Evolutionary conservation across 2,797 vertebrate genomes (phyloP).

Genomic region (Muraenolepis orangiensis): DNA sequence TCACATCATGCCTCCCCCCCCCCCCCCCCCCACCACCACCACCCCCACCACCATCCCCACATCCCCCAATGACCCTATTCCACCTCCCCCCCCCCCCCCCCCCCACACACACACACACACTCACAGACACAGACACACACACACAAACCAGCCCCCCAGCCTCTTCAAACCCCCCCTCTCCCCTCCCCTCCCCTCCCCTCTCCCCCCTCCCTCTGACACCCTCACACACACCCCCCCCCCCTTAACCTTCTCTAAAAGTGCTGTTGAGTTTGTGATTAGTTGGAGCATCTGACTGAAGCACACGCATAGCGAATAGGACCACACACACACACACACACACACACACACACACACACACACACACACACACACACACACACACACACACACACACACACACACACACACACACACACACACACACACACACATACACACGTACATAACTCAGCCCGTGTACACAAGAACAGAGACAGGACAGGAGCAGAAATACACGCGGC

Average conservation of each 20-base stretch:
- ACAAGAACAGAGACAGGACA: too few species aligned
- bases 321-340: slow-evolving; percentile 15
- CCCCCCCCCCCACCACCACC: background rate
- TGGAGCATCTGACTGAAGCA: background rate
- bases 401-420: too few species aligned
- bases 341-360: too few species aligned
- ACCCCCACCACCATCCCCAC: slow-evolving; percentile 3
- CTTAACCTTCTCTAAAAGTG: background rate
- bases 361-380: too few species aligned
- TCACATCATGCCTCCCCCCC: background rate
- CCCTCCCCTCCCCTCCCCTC: background rate
- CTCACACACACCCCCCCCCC: slow-evolving; percentile 6
- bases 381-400: too few species aligned
- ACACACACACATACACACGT: too few species aligned
- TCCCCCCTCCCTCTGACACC: slow-evolving; percentile 2
- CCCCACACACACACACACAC: slow-evolving; percentile 15
- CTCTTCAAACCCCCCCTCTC: background rate
- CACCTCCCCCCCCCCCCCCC: background rate
- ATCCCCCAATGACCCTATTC: background rate
- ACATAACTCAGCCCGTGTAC: too few species aligned
- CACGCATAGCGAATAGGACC: background rate
- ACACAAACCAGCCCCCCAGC: too few species aligned
- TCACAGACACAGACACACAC: slow-evolving; percentile 23
- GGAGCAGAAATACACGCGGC: too few species aligned
- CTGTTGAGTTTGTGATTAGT: background rate